Percentiles rank a stretch among this genome's conserved stretches.
Conservation (phyloP, 2,888 invertebrate species). For the Neoitamus cyanurus region DNA sequence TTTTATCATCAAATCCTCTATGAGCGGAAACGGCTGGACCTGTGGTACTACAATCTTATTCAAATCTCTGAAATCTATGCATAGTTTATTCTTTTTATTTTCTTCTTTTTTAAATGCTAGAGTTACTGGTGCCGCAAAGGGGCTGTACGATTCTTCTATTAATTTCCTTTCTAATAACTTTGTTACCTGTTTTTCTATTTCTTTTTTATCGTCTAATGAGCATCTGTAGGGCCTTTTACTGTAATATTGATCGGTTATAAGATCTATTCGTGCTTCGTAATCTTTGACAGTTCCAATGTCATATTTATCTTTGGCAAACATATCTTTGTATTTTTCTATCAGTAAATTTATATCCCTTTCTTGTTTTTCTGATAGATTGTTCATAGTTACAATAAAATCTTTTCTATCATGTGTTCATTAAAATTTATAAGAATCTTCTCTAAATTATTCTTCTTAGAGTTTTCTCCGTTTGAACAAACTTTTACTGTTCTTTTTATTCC, state of each 20-base stretch:
- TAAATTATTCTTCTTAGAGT: no score
- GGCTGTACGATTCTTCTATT: constrained; percentile 30
- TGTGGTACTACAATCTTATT: constrained; percentile 53
- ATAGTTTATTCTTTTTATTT: constrained; percentile 53
- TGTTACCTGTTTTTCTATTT: constrained; percentile 53
- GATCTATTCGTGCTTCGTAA: constrained; percentile 55
- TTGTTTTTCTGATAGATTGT: not conserved
- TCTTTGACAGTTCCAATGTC: constrained; percentile 55
- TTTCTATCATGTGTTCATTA: not conserved
- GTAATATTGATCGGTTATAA: constrained; percentile 53
- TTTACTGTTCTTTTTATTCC: no score
- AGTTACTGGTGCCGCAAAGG: constrained; percentile 54
- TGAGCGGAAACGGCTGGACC: constrained; percentile 30
- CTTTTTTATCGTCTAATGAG: constrained; percentile 50
- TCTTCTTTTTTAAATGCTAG: constrained; percentile 55
- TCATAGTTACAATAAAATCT: not conserved
- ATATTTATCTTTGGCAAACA: constrained; percentile 57
- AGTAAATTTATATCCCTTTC: constrained; percentile 22
- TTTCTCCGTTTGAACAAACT: no score
- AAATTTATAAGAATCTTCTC: no score
- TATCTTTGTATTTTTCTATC: constrained; percentile 53
- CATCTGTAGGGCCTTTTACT: constrained; percentile 40
- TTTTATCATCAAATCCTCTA: not conserved
- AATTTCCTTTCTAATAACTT: constrained; percentile 49
- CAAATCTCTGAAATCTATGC: no score